Evolutionary conservation across 1,140 invertebrate genomes (phyloP).

Genomic region (Drosophila teissieri): DNA sequence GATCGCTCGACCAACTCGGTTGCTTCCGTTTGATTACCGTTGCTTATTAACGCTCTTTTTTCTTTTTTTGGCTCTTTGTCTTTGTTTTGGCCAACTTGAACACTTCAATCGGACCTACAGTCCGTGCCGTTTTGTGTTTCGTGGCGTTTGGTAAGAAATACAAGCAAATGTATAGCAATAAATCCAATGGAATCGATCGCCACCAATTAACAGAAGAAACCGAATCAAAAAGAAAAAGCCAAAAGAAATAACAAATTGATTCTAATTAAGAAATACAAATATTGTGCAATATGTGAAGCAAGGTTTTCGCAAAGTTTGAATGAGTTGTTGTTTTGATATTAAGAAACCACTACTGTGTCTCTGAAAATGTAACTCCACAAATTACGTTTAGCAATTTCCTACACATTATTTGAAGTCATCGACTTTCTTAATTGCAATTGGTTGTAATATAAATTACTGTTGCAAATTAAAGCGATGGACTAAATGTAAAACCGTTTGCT

Average conservation of each 20-base stretch:
- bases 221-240: conserved; percentile 27
- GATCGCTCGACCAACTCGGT: conserved; percentile 40
- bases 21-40: conserved; percentile 74
- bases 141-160: conserved; percentile 15
- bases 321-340: conserved; percentile 15
- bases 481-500: background rate
- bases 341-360: conserved; percentile 2
- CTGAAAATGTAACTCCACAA: background rate
- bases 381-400: background rate
- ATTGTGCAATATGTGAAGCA: conserved; percentile 44
- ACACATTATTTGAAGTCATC: conserved; percentile 1
- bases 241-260: conserved; percentile 21
- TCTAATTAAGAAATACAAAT: conserved; percentile 65
- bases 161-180: conserved; percentile 35
- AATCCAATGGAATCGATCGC: conserved; percentile 45
- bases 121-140: conserved; percentile 28
- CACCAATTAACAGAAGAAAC: conserved; percentile 43
- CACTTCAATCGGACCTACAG: conserved; percentile 9
- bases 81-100: background rate
- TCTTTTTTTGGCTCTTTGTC: conserved; percentile 22
- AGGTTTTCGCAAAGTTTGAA: conserved; percentile 13
- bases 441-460: background rate
- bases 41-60: conserved; percentile 31
- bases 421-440: background rate
- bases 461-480: background rate